Conservation (phyloP, 2,797 vertebrate species). For the Rhadinocentrus ornatus region DNA sequence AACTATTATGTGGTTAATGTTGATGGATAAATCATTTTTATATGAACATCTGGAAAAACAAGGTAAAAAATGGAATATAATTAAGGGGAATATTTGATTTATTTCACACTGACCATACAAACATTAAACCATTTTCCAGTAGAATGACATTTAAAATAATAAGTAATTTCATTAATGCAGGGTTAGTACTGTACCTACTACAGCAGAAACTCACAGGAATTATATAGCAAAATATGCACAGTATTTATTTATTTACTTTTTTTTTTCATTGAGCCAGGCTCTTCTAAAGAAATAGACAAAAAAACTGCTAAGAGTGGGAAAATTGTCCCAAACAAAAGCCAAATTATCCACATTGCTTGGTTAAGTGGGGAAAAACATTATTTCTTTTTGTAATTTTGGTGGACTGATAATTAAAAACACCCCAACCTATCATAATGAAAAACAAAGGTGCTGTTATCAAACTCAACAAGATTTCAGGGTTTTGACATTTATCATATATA, state of each 20-base stretch:
- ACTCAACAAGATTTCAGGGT: conserved; percentile 26
- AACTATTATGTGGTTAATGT: background rate
- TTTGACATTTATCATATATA: conserved; percentile 22
- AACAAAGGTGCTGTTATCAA: conserved; percentile 42
- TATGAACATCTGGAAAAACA: background rate
- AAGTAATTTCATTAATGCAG: no score
- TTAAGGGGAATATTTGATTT: background rate
- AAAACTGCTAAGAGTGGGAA: no score
- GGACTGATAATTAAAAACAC: conserved; percentile 29
- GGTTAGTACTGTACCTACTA: background rate
- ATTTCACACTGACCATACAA: no score
- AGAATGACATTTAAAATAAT: no score
- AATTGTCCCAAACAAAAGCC: background rate
- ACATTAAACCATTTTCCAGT: no score
- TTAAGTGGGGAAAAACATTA: background rate
- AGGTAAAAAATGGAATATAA: background rate
- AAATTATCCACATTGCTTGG: background rate
- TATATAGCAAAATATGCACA: background rate
- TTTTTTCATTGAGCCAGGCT: background rate
- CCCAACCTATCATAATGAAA: conserved; percentile 21
- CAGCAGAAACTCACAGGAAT: background rate
- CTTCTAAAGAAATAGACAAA: no score
- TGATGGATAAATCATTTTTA: background rate
- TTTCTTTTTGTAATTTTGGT: conserved; percentile 16
- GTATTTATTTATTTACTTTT: no score